Base-by-base conservation (phyloP, 2,888 invertebrate genomes). In the Rutpela maculata region DNA sequence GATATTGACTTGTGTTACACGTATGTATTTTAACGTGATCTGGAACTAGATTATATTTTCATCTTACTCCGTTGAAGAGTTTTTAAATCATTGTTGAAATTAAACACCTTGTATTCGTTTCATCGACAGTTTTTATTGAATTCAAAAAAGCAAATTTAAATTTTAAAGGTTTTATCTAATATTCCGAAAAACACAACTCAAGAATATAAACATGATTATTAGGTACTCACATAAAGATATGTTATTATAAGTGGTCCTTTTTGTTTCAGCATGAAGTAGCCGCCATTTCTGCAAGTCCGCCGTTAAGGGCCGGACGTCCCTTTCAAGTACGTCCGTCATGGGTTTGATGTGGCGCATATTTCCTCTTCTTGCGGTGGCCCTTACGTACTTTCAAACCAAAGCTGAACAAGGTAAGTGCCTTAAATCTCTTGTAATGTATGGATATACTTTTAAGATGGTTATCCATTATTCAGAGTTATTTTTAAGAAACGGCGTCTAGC, bases 231-330 rank as follows among this genome's bases (percentile, higher is more conserved):
- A 11, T 43, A 12, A 43, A 43, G 9, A 43, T 7, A 0, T 15
- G 50, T 50, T 50, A 50, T n/a, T 50, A 12, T n/a, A 50, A 50
- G 15, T 12, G 50, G 1, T 77, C 71, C 76, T 77, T 79, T 78
- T 78, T 81, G 57, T 86, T 86, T 60, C 84, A 87, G 87, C 84
- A 87, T 87, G 87, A 87, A 87, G 86, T 87, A 87, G 86, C 83
- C 76, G 78, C 80, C 68, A 77, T 76, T 68, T 69, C 50, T 65
- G 75, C 79, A 79, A 84, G 85, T 84, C 85, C 84, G 82, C 84
- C 83, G 79, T 80, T 78, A 79, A 83, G 82, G 86, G 85, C 85
- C 82, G 86, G 84, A 83, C 82, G 75, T 80, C 79, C 81, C 76
- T 81, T 77, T 71, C 76, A 74, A 76, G 75, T 70, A 78, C 78